These are phyloP conservation scores for Podarcis cretensis DNA, from an alignment of 2,113 vertebrate genomes.

Conservation along the genomic window DNA sequence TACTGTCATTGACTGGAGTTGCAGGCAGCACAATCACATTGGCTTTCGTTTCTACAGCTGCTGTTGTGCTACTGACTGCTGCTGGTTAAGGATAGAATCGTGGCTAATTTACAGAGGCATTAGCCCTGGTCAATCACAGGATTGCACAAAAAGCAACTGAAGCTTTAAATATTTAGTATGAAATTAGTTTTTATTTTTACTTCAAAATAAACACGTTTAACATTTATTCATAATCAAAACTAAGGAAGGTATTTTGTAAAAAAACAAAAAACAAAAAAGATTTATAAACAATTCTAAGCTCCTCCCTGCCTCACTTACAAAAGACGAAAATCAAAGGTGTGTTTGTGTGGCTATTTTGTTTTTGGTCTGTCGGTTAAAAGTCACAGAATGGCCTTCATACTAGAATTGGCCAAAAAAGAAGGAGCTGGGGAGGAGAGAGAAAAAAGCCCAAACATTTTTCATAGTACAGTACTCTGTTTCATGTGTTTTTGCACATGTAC, in stretches of 20 bases:
- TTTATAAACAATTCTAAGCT: constrained; percentile 27
- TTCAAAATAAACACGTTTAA: constrained; percentile 80
- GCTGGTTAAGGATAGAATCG: not conserved
- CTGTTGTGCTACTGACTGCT: not conserved
- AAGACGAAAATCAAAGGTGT: constrained; percentile 37
- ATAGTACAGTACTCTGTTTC: constrained; percentile 57
- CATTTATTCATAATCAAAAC: constrained; percentile 71
- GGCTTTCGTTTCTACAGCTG: not conserved
- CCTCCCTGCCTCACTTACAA: constrained; percentile 35
- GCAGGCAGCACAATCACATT: not conserved
- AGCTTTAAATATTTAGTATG: constrained; percentile 70
- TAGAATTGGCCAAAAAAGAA: constrained; percentile 31
- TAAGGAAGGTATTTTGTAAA: constrained; percentile 44
- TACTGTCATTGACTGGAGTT: not conserved
- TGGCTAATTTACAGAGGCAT: not conserved
- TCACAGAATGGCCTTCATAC: constrained; percentile 42
- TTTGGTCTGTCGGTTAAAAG: constrained; percentile 52
- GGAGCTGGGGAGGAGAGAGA: not conserved
- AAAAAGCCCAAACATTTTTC: constrained; percentile 57
- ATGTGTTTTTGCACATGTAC: constrained; percentile 35
- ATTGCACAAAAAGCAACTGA: constrained; percentile 42
- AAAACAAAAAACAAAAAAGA: constrained; percentile 39
- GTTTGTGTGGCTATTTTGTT: not conserved
- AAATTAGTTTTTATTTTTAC: constrained; percentile 85
- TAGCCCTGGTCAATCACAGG: constrained; percentile 1